Percentiles rank a stretch among this genome's conserved stretches.
Evolutionary conservation across 2,113 vertebrate species (phyloP).

Genomic region (Lichenostomus cassidix): DNA sequence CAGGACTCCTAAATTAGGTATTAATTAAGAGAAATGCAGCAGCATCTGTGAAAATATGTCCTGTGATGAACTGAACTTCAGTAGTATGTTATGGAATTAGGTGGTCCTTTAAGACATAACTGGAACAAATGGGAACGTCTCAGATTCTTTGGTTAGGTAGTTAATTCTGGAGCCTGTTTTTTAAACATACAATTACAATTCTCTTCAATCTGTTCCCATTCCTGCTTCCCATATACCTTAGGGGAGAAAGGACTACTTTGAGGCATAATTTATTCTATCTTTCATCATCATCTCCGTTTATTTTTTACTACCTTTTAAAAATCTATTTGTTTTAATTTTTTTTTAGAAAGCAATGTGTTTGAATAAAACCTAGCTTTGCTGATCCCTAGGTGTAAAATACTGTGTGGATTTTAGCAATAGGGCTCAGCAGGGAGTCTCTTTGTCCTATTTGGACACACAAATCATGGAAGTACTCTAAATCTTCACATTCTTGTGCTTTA

Average conservation of each 20-base stretch:
- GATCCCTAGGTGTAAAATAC: neutral
- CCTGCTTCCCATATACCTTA: neutral
- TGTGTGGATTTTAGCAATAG: neutral
- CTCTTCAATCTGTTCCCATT: neutral
- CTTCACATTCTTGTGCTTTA: neutral
- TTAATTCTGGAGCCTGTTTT: neutral
- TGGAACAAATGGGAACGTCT: neutral
- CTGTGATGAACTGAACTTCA: neutral
- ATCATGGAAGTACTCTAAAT: neutral
- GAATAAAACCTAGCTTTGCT: neutral
- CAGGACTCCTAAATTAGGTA: neutral
- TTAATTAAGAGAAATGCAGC: neutral
- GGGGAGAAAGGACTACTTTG: neutral
- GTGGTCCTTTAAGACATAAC: neutral
- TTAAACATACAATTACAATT: neutral
- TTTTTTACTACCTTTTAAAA: neutral
- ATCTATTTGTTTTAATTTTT: neutral
- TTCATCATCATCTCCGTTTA: neutral
- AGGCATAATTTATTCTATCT: neutral
- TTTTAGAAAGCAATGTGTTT: neutral
- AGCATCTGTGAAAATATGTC: neutral
- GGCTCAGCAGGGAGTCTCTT: neutral
- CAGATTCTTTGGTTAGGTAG: neutral
- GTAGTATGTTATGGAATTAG: neutral
- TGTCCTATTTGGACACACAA: neutral